Base-by-base conservation (phyloP, 1,140 invertebrate species). In the Frieseomelitta varia region DNA sequence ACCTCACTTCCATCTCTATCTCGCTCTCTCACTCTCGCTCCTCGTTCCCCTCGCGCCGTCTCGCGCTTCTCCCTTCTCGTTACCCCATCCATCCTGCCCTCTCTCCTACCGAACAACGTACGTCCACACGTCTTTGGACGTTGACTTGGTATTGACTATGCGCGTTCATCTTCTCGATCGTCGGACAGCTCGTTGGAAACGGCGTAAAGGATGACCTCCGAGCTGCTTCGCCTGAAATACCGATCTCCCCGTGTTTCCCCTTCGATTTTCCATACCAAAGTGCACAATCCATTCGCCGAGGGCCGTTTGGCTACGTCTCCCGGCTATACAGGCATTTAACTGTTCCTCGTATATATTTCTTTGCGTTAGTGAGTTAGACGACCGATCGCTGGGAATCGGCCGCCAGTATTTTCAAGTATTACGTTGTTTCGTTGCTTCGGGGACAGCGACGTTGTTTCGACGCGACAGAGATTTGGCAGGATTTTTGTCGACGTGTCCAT, bases 1-100 rank as follows among this genome's bases (percentile, higher is more conserved):
- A 94, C 94, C 93, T 95, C 92, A 90, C 84, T 87, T 87, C 87
- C 89, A 91, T 91, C 91, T 88, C 89, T 88, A 81, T 71, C 67
- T 68, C 74, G 55, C 53, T 75, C 56, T 34, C 67, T 68, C 71
- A 14, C 69, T 67, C 61, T 17, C 81, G 30, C 15, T 39, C n/a
- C 34, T 4, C n/a, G 69, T 67, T 24, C 56, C 67, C 61, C 58
- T 30, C 78, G 47, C 21, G 1, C 75, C 53, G n/a, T 72, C 51
- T 55, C 65, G 68, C 80, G 53, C 67, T 27, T 69, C 75, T 61
- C 34, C 47, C 24, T 51, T 47, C 55, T 63, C 30, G 11, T 67
- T 24, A n/a, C 21, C 30, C 30, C 53, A 74, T 47, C 69, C 63
- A 6, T 55, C 77, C 39, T 19, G 39, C 39, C 27, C 14, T 85